Conservation (phyloP, 2,888 invertebrate species). For the Bombyx huttoni region DNA sequence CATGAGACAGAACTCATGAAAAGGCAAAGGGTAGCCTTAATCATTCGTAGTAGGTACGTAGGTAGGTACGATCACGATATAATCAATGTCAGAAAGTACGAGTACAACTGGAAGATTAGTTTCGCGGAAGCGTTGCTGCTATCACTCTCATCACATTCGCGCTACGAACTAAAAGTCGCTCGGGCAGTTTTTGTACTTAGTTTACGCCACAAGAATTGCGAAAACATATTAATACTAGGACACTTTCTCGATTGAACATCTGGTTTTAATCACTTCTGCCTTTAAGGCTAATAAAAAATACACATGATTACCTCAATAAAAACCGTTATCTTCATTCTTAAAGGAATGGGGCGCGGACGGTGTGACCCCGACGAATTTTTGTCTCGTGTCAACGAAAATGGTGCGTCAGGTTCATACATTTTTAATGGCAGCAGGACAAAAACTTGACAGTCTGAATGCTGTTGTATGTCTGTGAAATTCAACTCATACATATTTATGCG, state of each 20-base stretch:
- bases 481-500: constrained; percentile 61
- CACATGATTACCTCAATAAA: constrained; percentile 15
- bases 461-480: constrained; percentile 38
- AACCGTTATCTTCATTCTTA: constrained; percentile 8
- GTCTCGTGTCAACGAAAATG: constrained; percentile 18
- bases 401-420: constrained; percentile 41
- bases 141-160: constrained; percentile 28
- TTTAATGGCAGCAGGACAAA: constrained; percentile 52
- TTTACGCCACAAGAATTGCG: constrained; percentile 1
- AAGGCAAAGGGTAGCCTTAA: too few relatives aligned
- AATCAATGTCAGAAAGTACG: neutral
- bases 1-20: too few relatives aligned
- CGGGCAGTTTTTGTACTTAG: constrained; percentile 30
- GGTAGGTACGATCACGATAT: neutral
- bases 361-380: constrained; percentile 29
- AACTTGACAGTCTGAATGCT: constrained; percentile 51
- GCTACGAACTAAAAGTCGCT: constrained; percentile 29
- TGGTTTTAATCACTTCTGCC: constrained; percentile 1
- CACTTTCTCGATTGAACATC: neutral
- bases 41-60: constrained; percentile 4
- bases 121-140: constrained; percentile 41
- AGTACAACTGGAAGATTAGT: constrained; percentile 7
- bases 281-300: constrained; percentile 13
- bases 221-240: constrained; percentile 1
- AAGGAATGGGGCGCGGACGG: constrained; percentile 15